phyloP scores from a whole-genome alignment of 2,888 invertebrate species.

The Drosophila aldrichi region DNA sequence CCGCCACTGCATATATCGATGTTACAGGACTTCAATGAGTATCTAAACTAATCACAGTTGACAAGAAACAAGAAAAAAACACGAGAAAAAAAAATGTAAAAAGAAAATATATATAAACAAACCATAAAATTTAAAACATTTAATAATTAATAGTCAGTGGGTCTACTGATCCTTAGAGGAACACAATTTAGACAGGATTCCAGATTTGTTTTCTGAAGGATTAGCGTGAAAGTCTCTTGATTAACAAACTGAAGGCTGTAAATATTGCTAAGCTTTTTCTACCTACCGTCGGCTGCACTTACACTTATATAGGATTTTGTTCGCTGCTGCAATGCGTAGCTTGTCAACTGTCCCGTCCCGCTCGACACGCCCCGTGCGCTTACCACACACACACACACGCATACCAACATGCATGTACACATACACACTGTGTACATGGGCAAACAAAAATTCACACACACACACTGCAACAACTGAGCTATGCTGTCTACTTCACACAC shows the following conservation, averaged over 20 bases:
- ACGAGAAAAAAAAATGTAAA: conserved; percentile 18
- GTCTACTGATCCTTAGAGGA: conserved; percentile 6
- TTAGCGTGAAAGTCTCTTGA: conserved; percentile 1
- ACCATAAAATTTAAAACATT: conserved; percentile 6
- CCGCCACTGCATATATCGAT: conserved; percentile 80
- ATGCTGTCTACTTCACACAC: conserved; percentile 46
- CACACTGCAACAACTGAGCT: conserved; percentile 17
- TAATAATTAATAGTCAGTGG: conserved; percentile 15
- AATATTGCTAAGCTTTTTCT: conserved; percentile 50
- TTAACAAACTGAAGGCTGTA: conserved; percentile 44
- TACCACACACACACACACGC: conserved; percentile 31
- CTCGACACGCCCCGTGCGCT: conserved; percentile 44
- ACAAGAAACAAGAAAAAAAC: conserved; percentile 28
- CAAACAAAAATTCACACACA: conserved; percentile 3
- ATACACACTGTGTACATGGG: conserved; percentile 8
- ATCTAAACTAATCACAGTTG: conserved; percentile 82
- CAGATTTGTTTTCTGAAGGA: background rate
- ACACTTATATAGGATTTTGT: conserved; percentile 15
- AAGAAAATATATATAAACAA: conserved; percentile 21
- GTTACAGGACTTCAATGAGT: conserved; percentile 85
- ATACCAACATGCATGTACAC: conserved; percentile 11
- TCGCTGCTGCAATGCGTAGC: conserved; percentile 35
- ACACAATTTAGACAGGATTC: background rate
- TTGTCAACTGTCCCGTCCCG: conserved; percentile 48
- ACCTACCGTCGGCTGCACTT: conserved; percentile 24